A percentile compares a stretch with the other conserved stretches of the same genome.
These are phyloP conservation scores for Nerophis ophidion DNA, from an alignment of 2,113 vertebrate species.

Conservation along the genomic window DNA sequence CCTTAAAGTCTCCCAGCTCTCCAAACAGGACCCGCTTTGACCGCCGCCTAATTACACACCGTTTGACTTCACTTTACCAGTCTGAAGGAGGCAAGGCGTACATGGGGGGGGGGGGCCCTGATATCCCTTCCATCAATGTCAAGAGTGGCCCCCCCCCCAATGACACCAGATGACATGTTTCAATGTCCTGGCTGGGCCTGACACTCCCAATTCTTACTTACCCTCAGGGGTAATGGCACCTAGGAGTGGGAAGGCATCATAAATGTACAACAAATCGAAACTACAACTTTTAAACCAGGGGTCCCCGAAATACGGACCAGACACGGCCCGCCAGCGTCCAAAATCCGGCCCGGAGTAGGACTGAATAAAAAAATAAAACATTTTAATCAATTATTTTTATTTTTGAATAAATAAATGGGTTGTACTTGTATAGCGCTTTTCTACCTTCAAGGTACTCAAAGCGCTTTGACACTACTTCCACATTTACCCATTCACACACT, in stretches of 20 bases:
- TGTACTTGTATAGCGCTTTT: too few species aligned
- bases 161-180: conserved; percentile 80
- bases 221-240: conserved; percentile 87
- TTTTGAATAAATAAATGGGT: too few species aligned
- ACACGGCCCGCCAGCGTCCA: too few species aligned
- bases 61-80: conserved; percentile 86
- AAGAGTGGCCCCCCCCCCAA: conserved; percentile 71
- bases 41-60: conserved; percentile 89
- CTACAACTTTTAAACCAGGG: too few species aligned
- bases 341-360: too few species aligned
- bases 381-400: too few species aligned
- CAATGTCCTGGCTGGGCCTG: conserved; percentile 79
- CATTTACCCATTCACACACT: too few species aligned
- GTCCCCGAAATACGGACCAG: too few species aligned
- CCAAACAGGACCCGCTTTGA: conserved; percentile 85
- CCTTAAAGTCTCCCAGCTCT: conserved; percentile 60
- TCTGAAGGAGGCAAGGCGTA: conserved; percentile 67
- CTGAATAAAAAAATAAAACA: too few species aligned
- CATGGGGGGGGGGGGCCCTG: conserved; percentile 27
- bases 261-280: conserved; percentile 4
- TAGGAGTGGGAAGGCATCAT: conserved; percentile 83
- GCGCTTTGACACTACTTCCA: too few species aligned
- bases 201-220: conserved; percentile 89
- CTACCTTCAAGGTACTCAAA: too few species aligned
- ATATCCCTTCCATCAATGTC: conserved; percentile 85